Base-by-base conservation (phyloP, 2,888 invertebrate genomes). In the Argyra leucocephala region DNA sequence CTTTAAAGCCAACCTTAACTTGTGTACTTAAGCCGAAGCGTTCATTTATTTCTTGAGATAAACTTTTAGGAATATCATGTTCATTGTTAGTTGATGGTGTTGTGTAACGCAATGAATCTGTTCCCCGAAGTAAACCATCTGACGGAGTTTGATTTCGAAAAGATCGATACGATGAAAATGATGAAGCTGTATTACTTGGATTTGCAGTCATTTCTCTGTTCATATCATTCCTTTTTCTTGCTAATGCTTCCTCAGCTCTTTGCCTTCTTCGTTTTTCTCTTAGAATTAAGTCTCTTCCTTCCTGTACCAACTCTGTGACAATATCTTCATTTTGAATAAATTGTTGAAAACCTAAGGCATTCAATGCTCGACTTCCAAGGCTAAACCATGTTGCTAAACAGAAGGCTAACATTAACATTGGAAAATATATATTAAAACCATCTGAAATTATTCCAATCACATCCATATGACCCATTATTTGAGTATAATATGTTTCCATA, bases 381-480 rank as follows among this genome's bases (percentile, higher is more conserved):
- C 93, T 93, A 76, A 95, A 92, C 83, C 94, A 96, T 0, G 97
- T 99, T 66, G 96, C 91, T 66, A 93, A 80, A 75, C 98, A 97
- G 71, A 99, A 88, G 59, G 90, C 85, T 66, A 98, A 85, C 76
- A 99, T 96, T 67, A 93, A 87, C 87, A 98, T 97, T 0, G 99
- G 99, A 80, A 99, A 96, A 81, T 99, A 99, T 65, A 99, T 91
- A 81, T 99, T 99, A 82, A 99, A 98, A 10, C 98, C 98, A 78
- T 96, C 92, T 0, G 97, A 91, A 70, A 99, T 92, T 68, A 99
- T 93, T 31, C 92, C 90, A 65, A 99, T 88, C 0, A 99, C 96
- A 79, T 98, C 97, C 96, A 99, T 94, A 78, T 99, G 98, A 0
- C 99, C 99, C 98, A 99, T 99, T 72, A 97, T 92, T 86, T 92